Evolutionary conservation across 2,797 vertebrate genomes (phyloP).

Genomic region (Ctenopoma multispine): DNA sequence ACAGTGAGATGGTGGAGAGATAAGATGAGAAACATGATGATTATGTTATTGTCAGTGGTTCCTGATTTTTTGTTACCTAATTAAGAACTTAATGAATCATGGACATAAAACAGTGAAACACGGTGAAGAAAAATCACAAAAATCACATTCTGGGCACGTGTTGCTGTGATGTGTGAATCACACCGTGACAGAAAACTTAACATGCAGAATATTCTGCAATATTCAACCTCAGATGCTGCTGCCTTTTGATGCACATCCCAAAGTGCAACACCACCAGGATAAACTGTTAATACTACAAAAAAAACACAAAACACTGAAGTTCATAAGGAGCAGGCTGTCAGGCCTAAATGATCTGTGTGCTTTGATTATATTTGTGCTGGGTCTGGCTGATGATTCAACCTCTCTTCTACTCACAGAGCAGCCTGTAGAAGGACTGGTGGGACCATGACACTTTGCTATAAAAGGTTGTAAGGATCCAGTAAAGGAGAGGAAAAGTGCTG

Average conservation of each 20-base stretch:
- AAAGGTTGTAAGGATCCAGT: slow-evolving; percentile 1
- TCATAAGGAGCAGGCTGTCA: neutral
- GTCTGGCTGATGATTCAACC: slow-evolving; percentile 5
- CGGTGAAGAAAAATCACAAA: neutral
- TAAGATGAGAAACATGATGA: neutral
- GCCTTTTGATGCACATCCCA: neutral
- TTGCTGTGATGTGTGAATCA: slow-evolving; percentile 29
- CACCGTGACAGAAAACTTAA: slow-evolving; percentile 28
- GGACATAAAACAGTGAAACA: neutral
- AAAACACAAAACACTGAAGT: neutral
- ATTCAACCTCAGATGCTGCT: slow-evolving; percentile 5
- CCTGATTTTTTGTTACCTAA: neutral
- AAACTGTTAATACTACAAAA: too few relatives aligned
- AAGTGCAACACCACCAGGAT: neutral
- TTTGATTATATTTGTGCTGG: neutral
- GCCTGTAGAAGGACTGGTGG: neutral
- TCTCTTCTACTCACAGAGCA: neutral
- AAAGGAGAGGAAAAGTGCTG: neutral
- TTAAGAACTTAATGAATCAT: slow-evolving; percentile 4
- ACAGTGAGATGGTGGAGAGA: neutral
- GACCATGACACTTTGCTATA: neutral
- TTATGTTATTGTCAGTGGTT: neutral
- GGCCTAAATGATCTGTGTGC: neutral
- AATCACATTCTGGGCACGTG: slow-evolving; percentile 4
- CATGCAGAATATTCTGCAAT: slow-evolving; percentile 30